Conservation (phyloP, 2,113 vertebrate genomes). For the Rousettus leschenaultii region DNA sequence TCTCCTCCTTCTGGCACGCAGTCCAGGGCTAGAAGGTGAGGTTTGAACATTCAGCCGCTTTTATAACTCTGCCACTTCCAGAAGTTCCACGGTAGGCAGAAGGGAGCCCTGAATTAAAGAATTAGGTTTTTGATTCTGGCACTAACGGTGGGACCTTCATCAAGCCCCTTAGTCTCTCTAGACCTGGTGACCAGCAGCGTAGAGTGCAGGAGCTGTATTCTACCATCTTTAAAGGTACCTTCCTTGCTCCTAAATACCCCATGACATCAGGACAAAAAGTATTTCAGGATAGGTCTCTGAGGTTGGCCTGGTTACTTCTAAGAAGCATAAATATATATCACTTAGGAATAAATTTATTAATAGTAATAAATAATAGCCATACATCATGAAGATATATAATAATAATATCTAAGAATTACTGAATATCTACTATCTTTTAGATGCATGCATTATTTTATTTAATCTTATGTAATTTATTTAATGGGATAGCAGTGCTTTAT, state of each 20-base stretch:
- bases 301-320: not conserved
- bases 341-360: not conserved
- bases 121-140: not conserved
- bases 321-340: not conserved
- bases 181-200: not conserved
- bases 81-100: not conserved
- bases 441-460: not conserved
- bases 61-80: not conserved
- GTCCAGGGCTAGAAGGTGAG: not conserved
- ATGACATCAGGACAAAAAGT: not conserved
- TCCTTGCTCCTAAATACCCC: not conserved
- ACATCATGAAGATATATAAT: not conserved
- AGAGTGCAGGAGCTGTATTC: not conserved
- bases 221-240: not conserved
- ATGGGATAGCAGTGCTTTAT: not conserved
- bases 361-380: not conserved
- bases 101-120: not conserved
- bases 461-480: not conserved
- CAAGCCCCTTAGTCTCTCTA: not conserved
- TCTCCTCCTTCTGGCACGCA: not conserved
- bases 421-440: not conserved
- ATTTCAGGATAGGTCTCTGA: not conserved
- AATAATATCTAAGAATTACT: not conserved
- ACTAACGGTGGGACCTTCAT: not conserved
- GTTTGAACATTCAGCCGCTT: not conserved